Conservation (phyloP, 2,797 vertebrate species). For the Crax fasciolata region DNA sequence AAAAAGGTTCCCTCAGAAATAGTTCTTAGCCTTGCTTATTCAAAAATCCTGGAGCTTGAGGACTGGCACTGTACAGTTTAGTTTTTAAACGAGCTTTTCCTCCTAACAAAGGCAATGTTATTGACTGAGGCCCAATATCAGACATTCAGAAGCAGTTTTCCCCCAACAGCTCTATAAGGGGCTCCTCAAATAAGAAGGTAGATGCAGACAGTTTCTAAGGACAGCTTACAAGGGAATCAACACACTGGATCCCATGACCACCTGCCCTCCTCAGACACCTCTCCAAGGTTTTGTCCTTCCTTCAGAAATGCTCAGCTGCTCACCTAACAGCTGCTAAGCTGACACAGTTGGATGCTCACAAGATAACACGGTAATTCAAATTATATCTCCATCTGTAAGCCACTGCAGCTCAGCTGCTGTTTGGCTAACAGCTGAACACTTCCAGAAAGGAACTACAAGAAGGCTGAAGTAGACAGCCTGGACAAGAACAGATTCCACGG, state of each 20-base stretch:
- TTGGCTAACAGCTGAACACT: not conserved
- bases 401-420: not conserved
- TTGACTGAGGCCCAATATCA: not conserved
- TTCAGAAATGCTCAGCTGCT: conserved; percentile 19
- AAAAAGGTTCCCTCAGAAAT: not conserved
- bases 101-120: not conserved
- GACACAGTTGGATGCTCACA: not conserved
- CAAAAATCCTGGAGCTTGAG: not conserved
- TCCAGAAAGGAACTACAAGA: not conserved
- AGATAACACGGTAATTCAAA: not conserved
- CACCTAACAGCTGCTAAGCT: not conserved
- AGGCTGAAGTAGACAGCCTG: not conserved
- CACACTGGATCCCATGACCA: not conserved
- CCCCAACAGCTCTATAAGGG: not conserved
- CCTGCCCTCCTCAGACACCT: not conserved
- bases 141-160: not conserved
- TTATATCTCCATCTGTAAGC: not conserved
- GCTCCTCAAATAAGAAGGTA: not conserved
- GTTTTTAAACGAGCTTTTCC: not conserved
- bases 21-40: not conserved
- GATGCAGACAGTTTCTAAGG: not conserved
- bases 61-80: not conserved
- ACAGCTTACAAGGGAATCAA: not conserved
- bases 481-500: not conserved
- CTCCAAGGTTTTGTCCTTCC: not conserved